Base-by-base conservation (phyloP, 2,797 vertebrate species). In the Fistularia commersonii region DNA sequence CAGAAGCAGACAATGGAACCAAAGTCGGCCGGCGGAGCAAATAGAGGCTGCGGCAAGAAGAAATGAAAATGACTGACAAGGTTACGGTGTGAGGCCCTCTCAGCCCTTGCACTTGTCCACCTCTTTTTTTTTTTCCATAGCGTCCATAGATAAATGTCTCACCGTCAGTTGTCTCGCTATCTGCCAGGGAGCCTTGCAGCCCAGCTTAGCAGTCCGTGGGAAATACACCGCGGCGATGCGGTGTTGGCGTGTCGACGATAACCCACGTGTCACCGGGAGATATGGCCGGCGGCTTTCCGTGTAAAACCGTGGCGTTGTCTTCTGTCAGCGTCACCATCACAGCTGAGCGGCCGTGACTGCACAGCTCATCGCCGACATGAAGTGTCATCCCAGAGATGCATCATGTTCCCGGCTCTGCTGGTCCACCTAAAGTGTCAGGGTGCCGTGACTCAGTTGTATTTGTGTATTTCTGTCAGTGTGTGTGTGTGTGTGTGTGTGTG, bases 301-400 rank as follows among this genome's bases (percentile, higher is more conserved):
- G 51, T 23, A 23, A 64, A 55, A 15, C 41, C 7, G 11, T 3
- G 57, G 67, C 81, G 90, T 93, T 92, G 90, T 90, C 87, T 93
- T 92, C 89, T 91, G 89, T 93, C 93, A 91, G 88, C 72, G 89
- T 89, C 90, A 82, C 89, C 81, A 82, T 81, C 86, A 82, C 84
- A 81, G 84, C 88, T 89, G 91, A 92, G 91, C 81, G 90, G 84
- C 89, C 85, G 75, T 80, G 90, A 90, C 84, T 87, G 89, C 89
- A 88, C 80, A 83, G 85, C 88, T 92, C 89, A 84, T 92, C 92
- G 85, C 88, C 64, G 85, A 81, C 79, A 76, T 80, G 85, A 91
- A 77, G 91, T 92, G 92, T 92, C 92, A 90, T 81, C 81, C 77
- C 74, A 57, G 59, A 77, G 78, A 86, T 81, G 71, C 41, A 61